Evolutionary conservation across 2,797 vertebrate species (phyloP).

Genomic region (Selene dorsalis): DNA sequence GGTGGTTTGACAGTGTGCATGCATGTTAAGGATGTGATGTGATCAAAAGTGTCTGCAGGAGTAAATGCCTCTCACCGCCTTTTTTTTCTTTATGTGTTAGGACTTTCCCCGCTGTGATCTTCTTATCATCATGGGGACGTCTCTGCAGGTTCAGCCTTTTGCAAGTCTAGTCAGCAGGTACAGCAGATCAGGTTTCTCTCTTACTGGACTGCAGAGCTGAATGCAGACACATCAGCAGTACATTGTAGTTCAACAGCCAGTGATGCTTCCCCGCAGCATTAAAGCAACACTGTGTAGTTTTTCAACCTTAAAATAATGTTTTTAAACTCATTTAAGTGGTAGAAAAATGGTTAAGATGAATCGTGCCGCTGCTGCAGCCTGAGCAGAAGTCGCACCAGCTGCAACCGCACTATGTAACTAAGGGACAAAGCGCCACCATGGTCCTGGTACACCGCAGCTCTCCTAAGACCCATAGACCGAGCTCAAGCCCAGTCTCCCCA

Average conservation of each 20-base stretch:
- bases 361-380: too few relatives aligned
- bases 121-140: constrained; percentile 93
- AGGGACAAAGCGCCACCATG: too few relatives aligned
- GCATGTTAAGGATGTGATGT: constrained; percentile 1
- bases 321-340: too few relatives aligned
- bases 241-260: neutral
- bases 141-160: constrained; percentile 93
- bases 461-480: too few relatives aligned
- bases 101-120: constrained; percentile 92
- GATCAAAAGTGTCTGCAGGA: neutral
- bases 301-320: too few relatives aligned
- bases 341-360: too few relatives aligned
- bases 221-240: neutral
- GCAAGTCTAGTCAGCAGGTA: constrained; percentile 91
- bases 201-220: neutral
- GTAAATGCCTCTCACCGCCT: neutral
- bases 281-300: too few relatives aligned
- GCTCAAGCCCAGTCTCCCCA: too few relatives aligned
- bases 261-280: neutral
- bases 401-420: too few relatives aligned
- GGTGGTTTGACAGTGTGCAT: neutral
- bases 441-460: too few relatives aligned
- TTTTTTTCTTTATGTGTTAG: constrained; percentile 66
- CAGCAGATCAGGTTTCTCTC: neutral
- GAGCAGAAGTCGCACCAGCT: too few relatives aligned